Evolutionary conservation across 2,888 invertebrate species (phyloP), one percentile per base, ranked within the genome.

Genomic region (Platycheirus rosarum): DNA sequence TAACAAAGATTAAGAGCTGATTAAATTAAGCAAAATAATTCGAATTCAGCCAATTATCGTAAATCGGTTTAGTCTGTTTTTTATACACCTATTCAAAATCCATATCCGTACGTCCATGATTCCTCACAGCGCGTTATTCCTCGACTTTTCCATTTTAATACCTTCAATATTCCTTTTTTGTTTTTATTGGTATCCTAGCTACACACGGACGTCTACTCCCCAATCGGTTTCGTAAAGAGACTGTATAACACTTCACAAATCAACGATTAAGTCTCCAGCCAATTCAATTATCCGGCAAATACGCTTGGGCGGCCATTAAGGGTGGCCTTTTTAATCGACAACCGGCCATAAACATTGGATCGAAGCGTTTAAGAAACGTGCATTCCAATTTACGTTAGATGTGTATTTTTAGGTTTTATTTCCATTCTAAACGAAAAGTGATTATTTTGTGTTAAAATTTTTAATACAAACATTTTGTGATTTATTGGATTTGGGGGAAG

Each of bases 21-120:
- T 62, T 71, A 37, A 60, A 70, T 60, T 60, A 42, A 62, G 62
- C 51, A 51, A 62, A 49, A 29, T 60, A 32, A 51, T 23, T 71
- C 62, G n/a, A 57, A 40, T 57, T 57, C 51, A 62, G 51, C 62
- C 51, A 71, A 71, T 71, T 71, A 71, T 62, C 62, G 70, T 71
- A 44, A 62, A 62, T 62, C 35, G 32, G 11, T 8, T 49, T 9
- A n/a, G 35, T 35, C 32, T 37, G 11, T n/a, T 48, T 26, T 20
- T 20, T 69, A 29, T 29, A 20, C 4, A 35, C 49, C 40, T 40
- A 42, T 29, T 35, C 26, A 18, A 55, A 37, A 57, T 6, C 14
- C 46, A 57, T 35, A 32, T 40, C 13, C 55, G 44, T 23, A 32
- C 0, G 20, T 46, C 18, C n/a, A 26, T 53, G 46, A 57, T 57